Conservation (phyloP, 2,113 vertebrate species). For the Tetraodon nigroviridis region DNA sequence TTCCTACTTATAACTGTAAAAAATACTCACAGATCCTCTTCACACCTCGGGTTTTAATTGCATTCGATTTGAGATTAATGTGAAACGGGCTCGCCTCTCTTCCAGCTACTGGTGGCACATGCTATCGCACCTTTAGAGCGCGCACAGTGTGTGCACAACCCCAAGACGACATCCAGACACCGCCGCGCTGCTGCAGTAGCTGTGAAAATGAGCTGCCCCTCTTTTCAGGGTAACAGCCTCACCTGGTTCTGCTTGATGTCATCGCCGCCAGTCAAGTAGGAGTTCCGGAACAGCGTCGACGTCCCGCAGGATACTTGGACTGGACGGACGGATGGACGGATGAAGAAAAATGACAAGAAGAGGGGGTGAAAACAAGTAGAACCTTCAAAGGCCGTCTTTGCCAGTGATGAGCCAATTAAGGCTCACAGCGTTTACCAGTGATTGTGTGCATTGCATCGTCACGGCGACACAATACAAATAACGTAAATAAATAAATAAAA, state of each 20-base stretch:
- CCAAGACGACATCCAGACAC: conserved; percentile 2
- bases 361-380: not conserved
- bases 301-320: conserved; percentile 90
- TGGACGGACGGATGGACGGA: conserved; percentile 44
- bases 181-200: not conserved
- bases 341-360: not conserved
- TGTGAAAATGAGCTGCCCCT: not conserved
- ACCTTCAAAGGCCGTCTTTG: not conserved
- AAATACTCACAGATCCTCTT: no score
- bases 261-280: conserved; percentile 88
- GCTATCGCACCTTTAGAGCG: conserved; percentile 10
- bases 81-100: conserved; percentile 19
- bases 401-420: conserved; percentile 16
- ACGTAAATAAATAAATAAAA: not conserved
- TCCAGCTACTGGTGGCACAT: not conserved
- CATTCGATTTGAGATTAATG: no score
- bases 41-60: no score
- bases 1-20: no score
- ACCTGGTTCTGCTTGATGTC: conserved; percentile 98
- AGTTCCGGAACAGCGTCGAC: conserved; percentile 94
- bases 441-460: not conserved
- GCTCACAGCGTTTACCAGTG: conserved; percentile 13
- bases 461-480: not conserved
- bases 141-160: conserved; percentile 23
- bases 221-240: conserved; percentile 23